A percentile compares a stretch with the other conserved stretches of the same genome.
Conservation (phyloP, 2,888 invertebrate species). For the Cloeon dipterum region DNA sequence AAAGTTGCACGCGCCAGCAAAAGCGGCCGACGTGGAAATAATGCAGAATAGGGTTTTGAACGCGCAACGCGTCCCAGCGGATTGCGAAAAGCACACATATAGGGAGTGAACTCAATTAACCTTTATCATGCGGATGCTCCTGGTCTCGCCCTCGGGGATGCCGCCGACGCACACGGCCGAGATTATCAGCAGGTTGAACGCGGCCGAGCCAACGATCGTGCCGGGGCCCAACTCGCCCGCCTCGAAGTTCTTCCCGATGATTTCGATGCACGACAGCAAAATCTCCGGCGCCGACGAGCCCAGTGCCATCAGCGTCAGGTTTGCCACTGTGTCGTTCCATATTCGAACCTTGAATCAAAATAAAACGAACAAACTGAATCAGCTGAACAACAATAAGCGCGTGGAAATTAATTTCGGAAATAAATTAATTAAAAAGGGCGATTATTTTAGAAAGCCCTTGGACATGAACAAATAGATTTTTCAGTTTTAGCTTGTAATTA, state of each 20-base stretch:
- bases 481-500: too few species aligned
- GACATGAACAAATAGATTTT: too few species aligned
- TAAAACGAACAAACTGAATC: too few species aligned
- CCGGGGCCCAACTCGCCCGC: constrained; percentile 27
- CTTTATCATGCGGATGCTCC: constrained; percentile 20
- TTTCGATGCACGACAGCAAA: constrained; percentile 25
- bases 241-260: constrained; percentile 17
- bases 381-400: too few species aligned
- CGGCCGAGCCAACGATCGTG: constrained; percentile 31
- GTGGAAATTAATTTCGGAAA: too few species aligned
- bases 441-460: too few species aligned
- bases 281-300: constrained; percentile 31
- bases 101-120: constrained; percentile 14
- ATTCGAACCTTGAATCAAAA: constrained; percentile 16
- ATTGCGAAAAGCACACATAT: too few species aligned
- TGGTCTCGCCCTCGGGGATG: constrained; percentile 19
- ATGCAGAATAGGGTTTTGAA: too few species aligned
- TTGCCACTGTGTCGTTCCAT: constrained; percentile 31
- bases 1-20: too few species aligned
- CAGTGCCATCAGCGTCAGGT: constrained; percentile 29
- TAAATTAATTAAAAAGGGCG: too few species aligned
- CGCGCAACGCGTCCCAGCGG: too few species aligned
- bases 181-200: constrained; percentile 29
- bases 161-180: constrained; percentile 25
- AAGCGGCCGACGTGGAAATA: too few species aligned